Conservation (phyloP, 2,888 invertebrate species). For the Choreutis nemorana region DNA sequence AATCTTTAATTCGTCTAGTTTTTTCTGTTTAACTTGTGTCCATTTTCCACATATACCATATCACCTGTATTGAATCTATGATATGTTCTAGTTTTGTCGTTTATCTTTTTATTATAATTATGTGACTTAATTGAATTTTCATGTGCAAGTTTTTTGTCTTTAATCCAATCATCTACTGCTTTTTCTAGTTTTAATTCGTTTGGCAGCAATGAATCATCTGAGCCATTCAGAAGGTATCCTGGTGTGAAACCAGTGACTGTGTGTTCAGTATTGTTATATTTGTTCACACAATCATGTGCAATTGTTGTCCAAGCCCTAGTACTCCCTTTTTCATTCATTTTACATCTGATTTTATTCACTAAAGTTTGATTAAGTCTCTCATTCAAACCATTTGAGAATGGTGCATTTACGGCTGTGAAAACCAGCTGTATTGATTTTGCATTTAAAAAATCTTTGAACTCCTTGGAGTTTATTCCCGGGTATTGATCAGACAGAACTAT, state of each 20-base stretch:
- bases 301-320: too few species aligned
- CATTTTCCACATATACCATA: background rate
- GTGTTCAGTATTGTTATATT: background rate
- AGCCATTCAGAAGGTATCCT: background rate
- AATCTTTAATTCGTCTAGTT: background rate
- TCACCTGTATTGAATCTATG: background rate
- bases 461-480: conserved; percentile 14
- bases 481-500: conserved; percentile 14
- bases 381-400: too few species aligned
- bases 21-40: background rate
- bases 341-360: too few species aligned
- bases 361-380: too few species aligned
- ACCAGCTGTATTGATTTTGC: too few species aligned
- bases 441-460: conserved; percentile 11
- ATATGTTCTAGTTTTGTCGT: background rate
- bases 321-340: too few species aligned
- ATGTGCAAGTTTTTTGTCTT: too few species aligned
- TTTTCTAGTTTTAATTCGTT: too few species aligned
- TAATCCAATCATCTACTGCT: background rate
- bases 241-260: background rate
- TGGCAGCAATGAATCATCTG: background rate
- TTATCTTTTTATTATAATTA: background rate
- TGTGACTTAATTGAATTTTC: too few species aligned
- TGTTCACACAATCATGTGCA: background rate
- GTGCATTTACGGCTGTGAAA: too few species aligned